Percentiles rank a stretch among this genome's conserved stretches.
Evolutionary conservation across 2,797 vertebrate species (phyloP).

Genomic region (Anisognathus igniventris): DNA sequence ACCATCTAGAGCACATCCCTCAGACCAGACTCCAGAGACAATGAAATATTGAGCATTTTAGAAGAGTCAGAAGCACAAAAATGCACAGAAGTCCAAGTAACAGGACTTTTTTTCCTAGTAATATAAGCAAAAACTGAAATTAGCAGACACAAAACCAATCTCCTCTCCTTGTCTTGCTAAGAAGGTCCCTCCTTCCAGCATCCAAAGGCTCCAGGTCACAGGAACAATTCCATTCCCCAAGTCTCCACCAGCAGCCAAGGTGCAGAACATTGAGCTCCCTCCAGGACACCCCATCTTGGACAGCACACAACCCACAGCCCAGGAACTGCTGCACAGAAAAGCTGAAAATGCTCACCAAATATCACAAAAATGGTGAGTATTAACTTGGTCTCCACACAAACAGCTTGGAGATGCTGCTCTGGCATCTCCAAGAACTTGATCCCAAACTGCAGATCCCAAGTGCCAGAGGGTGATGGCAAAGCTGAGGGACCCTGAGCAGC

Average conservation of each 20-base stretch:
- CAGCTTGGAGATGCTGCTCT: not conserved
- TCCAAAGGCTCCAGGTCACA: not conserved
- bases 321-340: not conserved
- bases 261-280: fast-evolving
- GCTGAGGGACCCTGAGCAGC: not conserved
- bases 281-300: fast-evolving
- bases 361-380: not conserved
- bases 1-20: not conserved
- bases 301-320: not conserved
- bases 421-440: not conserved
- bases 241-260: not conserved
- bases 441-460: not conserved
- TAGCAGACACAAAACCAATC: not conserved
- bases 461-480: not conserved
- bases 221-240: not conserved
- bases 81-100: not conserved
- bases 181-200: not conserved
- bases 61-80: not conserved
- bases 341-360: not conserved
- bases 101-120: not conserved
- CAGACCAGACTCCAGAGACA: not conserved
- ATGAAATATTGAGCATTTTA: not conserved
- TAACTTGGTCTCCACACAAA: not conserved
- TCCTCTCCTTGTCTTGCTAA: not conserved
- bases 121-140: not conserved